Evolutionary conservation across 2,888 invertebrate genomes (phyloP), one percentile per base, ranked within the genome.

Genomic region (Pammene fasciana): DNA sequence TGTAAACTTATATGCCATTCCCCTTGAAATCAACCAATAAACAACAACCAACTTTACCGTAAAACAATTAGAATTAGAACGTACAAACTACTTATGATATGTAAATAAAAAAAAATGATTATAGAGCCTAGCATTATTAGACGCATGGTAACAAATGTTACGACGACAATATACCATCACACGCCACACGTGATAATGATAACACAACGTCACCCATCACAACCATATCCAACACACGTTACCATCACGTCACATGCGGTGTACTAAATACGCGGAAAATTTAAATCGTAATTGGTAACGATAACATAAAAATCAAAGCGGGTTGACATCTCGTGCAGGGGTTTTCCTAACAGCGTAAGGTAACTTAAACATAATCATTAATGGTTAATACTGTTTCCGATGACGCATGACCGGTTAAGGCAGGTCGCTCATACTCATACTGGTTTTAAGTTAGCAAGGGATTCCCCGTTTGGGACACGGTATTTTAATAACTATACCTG

Each of bases 341-440:
- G 38, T 52, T 62, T 62, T 41, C 62, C 62, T 38, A 6, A 38
- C 38, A 41, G 18, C 50, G 50, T 62, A n/a, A n/a, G n/a, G n/a
- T n/a, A 62, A 50, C 36, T 48, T 38, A 41, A 16, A 7, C 61
- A 18, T 11, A 62, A 41, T 41, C 62, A 62, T 62, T 41, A 52
- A 18, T 41, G 50, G 62, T 52, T 62, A 62, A 52, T 50, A 38
- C 61, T 48, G n/a, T 18, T n/a, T 26, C n/a, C 54, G 56, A 43
- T 68, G 68, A 68, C 68, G 68, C 68, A 62, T 50, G 60, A 9
- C 48, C 9, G 10, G 18, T 59, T 60, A 41, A 41, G 50, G 67
- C 45, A 61, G 10, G 46, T 55, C 26, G 60, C 13, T 13, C n/a
- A 18, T 13, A 43, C 57, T 13, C 36, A 36, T 38, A 38, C 38